Percentiles rank a stretch among this genome's conserved stretches.
phyloP scores from a whole-genome alignment of 2,797 vertebrate genomes.

The Hoplostethus atlanticus region DNA sequence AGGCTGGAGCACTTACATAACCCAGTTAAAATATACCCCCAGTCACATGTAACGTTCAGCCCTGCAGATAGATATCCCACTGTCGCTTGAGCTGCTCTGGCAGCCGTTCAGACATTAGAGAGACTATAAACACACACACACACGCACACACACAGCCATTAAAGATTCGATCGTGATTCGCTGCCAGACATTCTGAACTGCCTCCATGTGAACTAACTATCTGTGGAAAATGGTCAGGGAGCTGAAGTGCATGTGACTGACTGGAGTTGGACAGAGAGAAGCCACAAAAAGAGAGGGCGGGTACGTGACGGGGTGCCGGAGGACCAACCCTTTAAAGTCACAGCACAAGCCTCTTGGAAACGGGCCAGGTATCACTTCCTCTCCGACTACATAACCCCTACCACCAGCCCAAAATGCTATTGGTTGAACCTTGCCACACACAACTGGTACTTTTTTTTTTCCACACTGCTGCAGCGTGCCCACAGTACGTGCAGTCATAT shows the following conservation, averaged over 20 bases:
- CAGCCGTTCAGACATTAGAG: constrained; percentile 78
- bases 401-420: constrained; percentile 60
- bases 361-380: constrained; percentile 61
- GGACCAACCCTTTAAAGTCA: constrained; percentile 80
- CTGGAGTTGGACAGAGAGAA: constrained; percentile 64
- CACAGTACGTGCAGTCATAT: constrained; percentile 70
- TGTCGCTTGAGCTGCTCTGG: constrained; percentile 81
- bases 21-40: constrained; percentile 85
- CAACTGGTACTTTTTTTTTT: constrained; percentile 32
- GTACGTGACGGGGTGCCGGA: constrained; percentile 53
- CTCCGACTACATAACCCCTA: constrained; percentile 70
- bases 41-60: constrained; percentile 87
- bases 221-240: constrained; percentile 72
- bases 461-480: constrained; percentile 51
- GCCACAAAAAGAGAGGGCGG: constrained; percentile 63
- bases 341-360: constrained; percentile 57
- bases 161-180: constrained; percentile 75
- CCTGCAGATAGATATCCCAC: constrained; percentile 83
- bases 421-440: constrained; percentile 59
- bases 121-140: constrained; percentile 54
- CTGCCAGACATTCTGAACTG: constrained; percentile 78
- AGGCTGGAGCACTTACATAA: constrained; percentile 87
- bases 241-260: constrained; percentile 81
- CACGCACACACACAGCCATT: constrained; percentile 38
- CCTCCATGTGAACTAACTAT: constrained; percentile 77